These are phyloP conservation scores for Drosophila sp. DNA, from an alignment of 1,140 invertebrate genomes.

Conservation along the genomic window DNA sequence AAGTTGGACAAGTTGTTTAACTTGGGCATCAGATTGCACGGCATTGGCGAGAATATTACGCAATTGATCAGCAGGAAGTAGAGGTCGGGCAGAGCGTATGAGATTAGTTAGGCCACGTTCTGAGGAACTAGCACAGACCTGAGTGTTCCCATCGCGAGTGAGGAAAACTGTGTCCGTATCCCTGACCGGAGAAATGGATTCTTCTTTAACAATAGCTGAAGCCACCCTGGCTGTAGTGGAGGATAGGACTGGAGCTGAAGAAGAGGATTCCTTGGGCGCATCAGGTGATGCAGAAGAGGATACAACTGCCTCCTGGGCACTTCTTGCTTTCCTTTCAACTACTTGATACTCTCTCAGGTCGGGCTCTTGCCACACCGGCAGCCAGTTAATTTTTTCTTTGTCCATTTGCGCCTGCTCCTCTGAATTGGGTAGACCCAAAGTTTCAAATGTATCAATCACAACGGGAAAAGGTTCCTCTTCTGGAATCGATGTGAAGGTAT, in stretches of 20 bases:
- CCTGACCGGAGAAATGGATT: background rate
- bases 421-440: conserved; percentile 12
- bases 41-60: conserved; percentile 61
- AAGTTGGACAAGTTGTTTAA: conserved; percentile 29
- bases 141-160: conserved; percentile 31
- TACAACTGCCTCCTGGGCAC: background rate
- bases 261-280: background rate
- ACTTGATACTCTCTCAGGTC: background rate
- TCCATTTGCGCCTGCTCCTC: conserved; percentile 23
- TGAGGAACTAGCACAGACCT: conserved; percentile 25
- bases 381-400: conserved; percentile 53
- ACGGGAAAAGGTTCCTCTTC: conserved; percentile 27
- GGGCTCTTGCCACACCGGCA: conserved; percentile 25
- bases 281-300: background rate
- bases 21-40: conserved; percentile 44
- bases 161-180: background rate
- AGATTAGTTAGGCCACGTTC: conserved; percentile 51
- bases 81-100: conserved; percentile 46
- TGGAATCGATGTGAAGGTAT: background rate
- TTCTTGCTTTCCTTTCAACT: conserved; percentile 1
- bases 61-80: conserved; percentile 40
- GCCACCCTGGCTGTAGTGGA: background rate
- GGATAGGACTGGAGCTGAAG: background rate
- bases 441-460: background rate
- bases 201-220: background rate